Conservation (phyloP, 2,888 invertebrate species). For the Parnassius glacialis region DNA sequence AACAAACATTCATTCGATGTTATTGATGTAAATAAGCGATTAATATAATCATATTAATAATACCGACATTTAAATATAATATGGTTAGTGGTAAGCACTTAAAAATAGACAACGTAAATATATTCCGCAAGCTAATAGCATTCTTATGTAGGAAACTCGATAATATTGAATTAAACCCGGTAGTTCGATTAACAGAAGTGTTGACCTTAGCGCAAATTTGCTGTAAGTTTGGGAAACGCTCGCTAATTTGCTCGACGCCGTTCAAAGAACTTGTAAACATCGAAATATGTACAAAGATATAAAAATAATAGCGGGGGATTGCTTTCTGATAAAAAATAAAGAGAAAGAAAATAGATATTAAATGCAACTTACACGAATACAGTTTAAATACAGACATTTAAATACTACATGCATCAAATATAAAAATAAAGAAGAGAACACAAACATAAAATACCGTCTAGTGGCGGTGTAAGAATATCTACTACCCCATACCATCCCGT, state of each 20-base stretch:
- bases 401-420: too few species aligned
- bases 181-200: conserved; percentile 2
- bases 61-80: not conserved
- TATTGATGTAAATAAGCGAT: too few species aligned
- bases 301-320: not conserved
- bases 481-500: too few species aligned
- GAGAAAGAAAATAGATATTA: too few species aligned
- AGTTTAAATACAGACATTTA: too few species aligned
- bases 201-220: conserved; percentile 20
- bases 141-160: conserved; percentile 4
- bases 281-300: conserved; percentile 12
- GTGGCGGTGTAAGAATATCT: too few species aligned
- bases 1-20: too few species aligned
- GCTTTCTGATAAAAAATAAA: too few species aligned
- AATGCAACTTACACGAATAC: too few species aligned
- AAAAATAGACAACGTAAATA: conserved; percentile 13
- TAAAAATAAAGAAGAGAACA: too few species aligned
- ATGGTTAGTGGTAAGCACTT: not conserved
- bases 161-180: conserved; percentile 19
- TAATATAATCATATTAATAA: not conserved
- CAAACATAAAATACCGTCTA: too few species aligned
- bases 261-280: conserved; percentile 16
- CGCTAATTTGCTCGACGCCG: conserved; percentile 19
- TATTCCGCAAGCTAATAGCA: conserved; percentile 8
- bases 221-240: conserved; percentile 19